These are phyloP conservation scores for Caerostris extrusa DNA, from an alignment of 1,140 invertebrate genomes.

Conservation along the genomic window DNA sequence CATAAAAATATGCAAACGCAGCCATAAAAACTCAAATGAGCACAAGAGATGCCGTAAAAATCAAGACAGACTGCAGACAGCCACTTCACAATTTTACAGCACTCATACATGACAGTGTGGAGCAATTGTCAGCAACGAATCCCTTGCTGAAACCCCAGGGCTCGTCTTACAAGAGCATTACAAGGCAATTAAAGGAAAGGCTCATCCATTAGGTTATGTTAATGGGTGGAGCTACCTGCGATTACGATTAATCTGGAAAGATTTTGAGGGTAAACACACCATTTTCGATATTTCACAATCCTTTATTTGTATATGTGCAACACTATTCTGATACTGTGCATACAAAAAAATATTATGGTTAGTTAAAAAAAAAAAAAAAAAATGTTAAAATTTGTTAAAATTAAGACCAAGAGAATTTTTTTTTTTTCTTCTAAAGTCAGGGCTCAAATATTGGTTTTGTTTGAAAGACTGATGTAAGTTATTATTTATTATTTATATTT, in stretches of 20 bases:
- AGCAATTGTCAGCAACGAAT: neutral
- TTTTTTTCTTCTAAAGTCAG: too few relatives aligned
- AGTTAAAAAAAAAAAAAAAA: too few relatives aligned
- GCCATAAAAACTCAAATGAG: conserved; percentile 33
- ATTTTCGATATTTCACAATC: neutral
- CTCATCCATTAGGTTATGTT: conserved; percentile 9
- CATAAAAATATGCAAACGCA: conserved; percentile 49
- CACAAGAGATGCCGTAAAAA: conserved; percentile 37
- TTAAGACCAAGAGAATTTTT: too few relatives aligned
- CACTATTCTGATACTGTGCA: neutral
- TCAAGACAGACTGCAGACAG: conserved; percentile 9
- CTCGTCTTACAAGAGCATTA: neutral
- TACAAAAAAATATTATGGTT: too few relatives aligned
- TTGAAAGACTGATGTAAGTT: too few relatives aligned
- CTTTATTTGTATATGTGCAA: neutral
- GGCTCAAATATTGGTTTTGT: too few relatives aligned
- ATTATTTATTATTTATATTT: too few relatives aligned
- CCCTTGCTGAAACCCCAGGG: neutral
- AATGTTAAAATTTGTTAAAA: too few relatives aligned
- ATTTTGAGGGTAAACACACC: neutral
- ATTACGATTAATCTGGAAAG: conserved; percentile 26
- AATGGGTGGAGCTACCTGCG: conserved; percentile 20
- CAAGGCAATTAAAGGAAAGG: neutral
- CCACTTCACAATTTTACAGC: conserved; percentile 8
- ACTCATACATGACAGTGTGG: neutral